Percentiles rank a stretch among this genome's conserved stretches.
phyloP scores from a whole-genome alignment of 2,797 vertebrate species.

The Dallia pectoralis region DNA sequence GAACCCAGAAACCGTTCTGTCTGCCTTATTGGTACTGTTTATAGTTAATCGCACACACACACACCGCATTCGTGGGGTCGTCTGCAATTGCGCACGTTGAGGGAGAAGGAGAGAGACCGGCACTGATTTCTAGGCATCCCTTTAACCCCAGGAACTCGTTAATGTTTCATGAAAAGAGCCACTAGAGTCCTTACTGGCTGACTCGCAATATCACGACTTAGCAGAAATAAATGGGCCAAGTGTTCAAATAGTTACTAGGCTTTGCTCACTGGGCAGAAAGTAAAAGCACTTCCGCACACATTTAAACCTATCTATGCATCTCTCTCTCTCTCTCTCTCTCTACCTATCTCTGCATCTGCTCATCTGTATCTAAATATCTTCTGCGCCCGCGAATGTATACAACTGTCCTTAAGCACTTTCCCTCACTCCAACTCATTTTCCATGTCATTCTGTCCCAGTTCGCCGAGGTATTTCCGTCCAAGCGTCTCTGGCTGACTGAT shows the following conservation, averaged over 20 bases:
- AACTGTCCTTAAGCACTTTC: not conserved
- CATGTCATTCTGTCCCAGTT: not conserved
- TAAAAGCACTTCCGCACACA: conserved; percentile 39
- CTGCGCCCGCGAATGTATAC: not conserved
- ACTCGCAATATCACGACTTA: conserved; percentile 50
- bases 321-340: not conserved
- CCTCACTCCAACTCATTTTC: not conserved
- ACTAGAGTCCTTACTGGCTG: conserved; percentile 45
- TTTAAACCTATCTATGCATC: not conserved
- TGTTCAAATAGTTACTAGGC: conserved; percentile 52
- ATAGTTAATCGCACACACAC: not conserved
- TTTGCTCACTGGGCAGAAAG: conserved; percentile 48
- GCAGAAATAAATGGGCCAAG: conserved; percentile 60
- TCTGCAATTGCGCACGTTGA: not conserved
- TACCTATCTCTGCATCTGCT: too few relatives aligned
- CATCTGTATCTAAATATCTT: not conserved
- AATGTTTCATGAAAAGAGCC: conserved; percentile 57
- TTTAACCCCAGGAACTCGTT: conserved; percentile 53
- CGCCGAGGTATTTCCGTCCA: not conserved
- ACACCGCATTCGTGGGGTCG: not conserved
- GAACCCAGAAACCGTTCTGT: not conserved
- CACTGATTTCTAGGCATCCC: conserved; percentile 51
- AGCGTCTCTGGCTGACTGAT: not conserved
- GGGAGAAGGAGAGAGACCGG: conserved; percentile 33
- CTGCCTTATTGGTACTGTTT: not conserved